A percentile compares a stretch with the other conserved stretches of the same genome.
Conservation (phyloP, 2,888 invertebrate species). For the Drosophila monieri region DNA sequence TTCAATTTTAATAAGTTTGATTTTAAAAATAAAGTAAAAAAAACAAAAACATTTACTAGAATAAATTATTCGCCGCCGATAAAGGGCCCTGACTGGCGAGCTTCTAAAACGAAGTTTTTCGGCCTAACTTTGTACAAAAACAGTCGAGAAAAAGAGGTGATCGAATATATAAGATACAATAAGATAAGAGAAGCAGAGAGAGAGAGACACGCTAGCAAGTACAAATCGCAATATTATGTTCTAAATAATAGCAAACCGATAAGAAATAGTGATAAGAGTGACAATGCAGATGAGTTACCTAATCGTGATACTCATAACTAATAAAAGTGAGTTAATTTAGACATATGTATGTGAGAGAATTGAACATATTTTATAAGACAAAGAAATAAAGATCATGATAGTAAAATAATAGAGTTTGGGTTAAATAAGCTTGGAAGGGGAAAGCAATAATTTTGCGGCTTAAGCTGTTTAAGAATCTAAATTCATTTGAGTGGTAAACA, state of each 20-base stretch:
- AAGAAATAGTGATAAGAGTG: constrained; percentile 21
- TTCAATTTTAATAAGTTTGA: not conserved
- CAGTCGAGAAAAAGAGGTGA: constrained; percentile 7
- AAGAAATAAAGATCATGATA: not conserved
- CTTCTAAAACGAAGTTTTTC: not conserved
- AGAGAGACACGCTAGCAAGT: constrained; percentile 40
- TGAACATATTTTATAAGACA: constrained; percentile 1
- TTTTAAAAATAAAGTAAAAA: no score
- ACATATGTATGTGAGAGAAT: not conserved
- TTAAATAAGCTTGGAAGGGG: constrained; percentile 58
- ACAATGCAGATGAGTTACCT: constrained; percentile 9
- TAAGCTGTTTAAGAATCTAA: constrained; percentile 14
- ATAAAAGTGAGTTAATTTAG: constrained; percentile 11
- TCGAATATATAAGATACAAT: not conserved
- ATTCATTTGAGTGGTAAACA: constrained; percentile 41
- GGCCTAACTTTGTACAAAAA: constrained; percentile 12
- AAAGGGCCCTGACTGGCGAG: no score
- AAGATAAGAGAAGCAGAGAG: constrained; percentile 10
- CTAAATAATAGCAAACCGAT: constrained; percentile 49
- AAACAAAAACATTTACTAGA: no score
- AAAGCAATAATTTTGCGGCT: constrained; percentile 32
- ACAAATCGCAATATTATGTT: constrained; percentile 55
- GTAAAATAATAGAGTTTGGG: constrained; percentile 16
- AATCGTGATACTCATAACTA: constrained; percentile 15
- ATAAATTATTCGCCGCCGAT: no score